phyloP scores from a whole-genome alignment of 2,113 vertebrate species.

The Chloebia gouldiae region DNA sequence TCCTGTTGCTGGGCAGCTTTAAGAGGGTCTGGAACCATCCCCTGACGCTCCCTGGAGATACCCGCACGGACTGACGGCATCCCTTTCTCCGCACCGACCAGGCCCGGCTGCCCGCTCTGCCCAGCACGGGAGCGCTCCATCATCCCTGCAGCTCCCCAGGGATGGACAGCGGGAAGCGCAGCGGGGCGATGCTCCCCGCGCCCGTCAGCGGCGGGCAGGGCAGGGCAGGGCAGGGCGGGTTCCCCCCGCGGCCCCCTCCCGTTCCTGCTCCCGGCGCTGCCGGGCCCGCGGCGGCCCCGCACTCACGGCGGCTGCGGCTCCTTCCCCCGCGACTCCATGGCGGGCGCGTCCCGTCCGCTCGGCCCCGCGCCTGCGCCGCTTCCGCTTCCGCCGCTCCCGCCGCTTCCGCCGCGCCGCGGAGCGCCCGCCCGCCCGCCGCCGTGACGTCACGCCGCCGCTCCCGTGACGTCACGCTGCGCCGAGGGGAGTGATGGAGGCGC shows the following conservation, averaged over 20 bases:
- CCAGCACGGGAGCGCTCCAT: not conserved
- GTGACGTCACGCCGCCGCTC: not conserved
- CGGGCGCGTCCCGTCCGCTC: not conserved
- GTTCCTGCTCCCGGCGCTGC: no score
- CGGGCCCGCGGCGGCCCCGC: not conserved
- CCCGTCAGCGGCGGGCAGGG: not conserved
- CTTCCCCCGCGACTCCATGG: not conserved
- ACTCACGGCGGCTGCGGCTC: not conserved
- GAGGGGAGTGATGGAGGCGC: not conserved
- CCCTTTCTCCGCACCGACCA: not conserved
- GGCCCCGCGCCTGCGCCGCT: not conserved
- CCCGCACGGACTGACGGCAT: accelerated
- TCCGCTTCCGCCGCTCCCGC: not conserved
- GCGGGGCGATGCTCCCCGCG: not conserved
- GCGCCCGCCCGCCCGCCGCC: not conserved
- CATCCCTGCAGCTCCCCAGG: not conserved
- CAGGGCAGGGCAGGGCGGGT: not conserved
- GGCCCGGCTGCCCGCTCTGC: not conserved
- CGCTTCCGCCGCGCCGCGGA: not conserved
- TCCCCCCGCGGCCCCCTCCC: not conserved
- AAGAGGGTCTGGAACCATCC: not conserved
- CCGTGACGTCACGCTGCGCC: not conserved
- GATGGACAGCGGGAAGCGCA: not conserved
- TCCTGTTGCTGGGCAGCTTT: not conserved
- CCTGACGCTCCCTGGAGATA: not conserved